phyloP scores from a whole-genome alignment of 2,888 invertebrate species.

The Acanthosoma haemorrhoidale region DNA sequence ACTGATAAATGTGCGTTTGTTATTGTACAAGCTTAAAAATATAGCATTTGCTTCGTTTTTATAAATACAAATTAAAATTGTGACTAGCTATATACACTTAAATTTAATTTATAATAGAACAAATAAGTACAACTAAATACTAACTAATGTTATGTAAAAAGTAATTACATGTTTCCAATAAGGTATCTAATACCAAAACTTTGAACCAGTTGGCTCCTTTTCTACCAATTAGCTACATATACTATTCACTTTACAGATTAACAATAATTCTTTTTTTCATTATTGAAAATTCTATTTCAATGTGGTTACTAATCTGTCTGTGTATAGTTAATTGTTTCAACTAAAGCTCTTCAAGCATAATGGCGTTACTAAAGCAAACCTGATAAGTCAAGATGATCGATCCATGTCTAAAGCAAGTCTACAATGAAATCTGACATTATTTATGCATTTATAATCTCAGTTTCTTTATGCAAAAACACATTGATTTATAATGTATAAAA shows the following conservation, averaged over 20 bases:
- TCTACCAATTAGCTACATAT: too few species aligned
- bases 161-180: neutral
- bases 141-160: neutral
- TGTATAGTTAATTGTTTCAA: neutral
- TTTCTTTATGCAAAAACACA: neutral
- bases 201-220: neutral
- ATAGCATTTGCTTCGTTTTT: neutral
- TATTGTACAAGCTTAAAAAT: conserved; percentile 13
- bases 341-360: conserved; percentile 2
- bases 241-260: too few species aligned
- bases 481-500: conserved; percentile 19
- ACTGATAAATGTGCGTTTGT: neutral
- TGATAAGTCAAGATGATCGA: neutral
- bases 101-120: neutral
- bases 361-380: neutral
- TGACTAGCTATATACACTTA: conserved; percentile 30
- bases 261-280: too few species aligned
- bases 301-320: too few species aligned
- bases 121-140: conserved; percentile 19
- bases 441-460: neutral
- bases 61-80: neutral
- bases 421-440: neutral
- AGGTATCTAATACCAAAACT: neutral
- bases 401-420: neutral
- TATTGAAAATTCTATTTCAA: neutral